Percentiles rank a stretch among this genome's conserved stretches.
Conservation (phyloP, 1,140 invertebrate genomes). For the Probaryconus sp. region DNA sequence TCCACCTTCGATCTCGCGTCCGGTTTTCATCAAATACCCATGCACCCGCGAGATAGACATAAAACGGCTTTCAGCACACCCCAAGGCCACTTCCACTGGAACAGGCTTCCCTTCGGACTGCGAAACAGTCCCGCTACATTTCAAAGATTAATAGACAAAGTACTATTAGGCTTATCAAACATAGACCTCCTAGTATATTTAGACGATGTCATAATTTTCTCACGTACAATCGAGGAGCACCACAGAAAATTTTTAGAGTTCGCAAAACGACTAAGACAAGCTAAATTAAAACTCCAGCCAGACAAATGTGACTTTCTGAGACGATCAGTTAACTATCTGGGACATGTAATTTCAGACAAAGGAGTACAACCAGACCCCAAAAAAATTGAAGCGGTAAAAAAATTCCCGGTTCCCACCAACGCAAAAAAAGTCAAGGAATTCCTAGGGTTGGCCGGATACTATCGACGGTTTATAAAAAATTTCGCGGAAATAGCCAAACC, state of each 20-base stretch:
- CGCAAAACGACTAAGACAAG: neutral
- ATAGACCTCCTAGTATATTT: conserved; percentile 4
- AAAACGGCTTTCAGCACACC: conserved; percentile 15
- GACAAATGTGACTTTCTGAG: conserved; percentile 2
- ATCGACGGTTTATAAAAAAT: too few relatives aligned
- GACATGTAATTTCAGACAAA: too few relatives aligned
- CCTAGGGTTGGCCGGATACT: too few relatives aligned
- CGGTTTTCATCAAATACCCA: conserved; percentile 8
- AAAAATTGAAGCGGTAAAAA: too few relatives aligned
- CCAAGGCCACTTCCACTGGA: conserved; percentile 13
- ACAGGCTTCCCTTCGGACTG: conserved; percentile 17
- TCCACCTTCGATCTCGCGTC: neutral
- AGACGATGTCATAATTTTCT: conserved; percentile 16
- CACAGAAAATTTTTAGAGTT: neutral
- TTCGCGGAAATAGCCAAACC: too few relatives aligned
- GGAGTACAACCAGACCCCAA: too few relatives aligned
- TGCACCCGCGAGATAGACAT: neutral
- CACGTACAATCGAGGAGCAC: neutral
- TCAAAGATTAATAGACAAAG: conserved; percentile 14
- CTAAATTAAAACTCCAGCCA: neutral
- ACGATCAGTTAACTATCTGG: conserved; percentile 2
- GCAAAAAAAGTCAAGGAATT: too few relatives aligned
- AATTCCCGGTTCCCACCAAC: too few relatives aligned
- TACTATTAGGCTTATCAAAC: neutral
- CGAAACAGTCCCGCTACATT: conserved; percentile 21